These are phyloP conservation scores for Wiebesia pumilae DNA, from an alignment of 1,140 invertebrate genomes.

Conservation along the genomic window DNA sequence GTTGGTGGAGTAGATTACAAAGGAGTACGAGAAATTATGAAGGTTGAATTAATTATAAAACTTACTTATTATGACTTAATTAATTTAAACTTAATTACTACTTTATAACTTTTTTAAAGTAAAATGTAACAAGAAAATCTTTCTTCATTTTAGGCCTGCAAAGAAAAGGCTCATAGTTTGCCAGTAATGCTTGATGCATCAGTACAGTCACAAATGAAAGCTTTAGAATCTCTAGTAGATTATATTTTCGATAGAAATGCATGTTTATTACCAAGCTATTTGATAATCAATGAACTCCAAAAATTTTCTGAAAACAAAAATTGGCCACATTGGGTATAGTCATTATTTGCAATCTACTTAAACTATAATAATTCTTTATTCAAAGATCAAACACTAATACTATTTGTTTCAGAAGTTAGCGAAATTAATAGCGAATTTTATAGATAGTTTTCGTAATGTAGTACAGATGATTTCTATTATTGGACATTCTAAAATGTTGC, in stretches of 20 bases:
- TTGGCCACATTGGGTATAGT: conserved; percentile 92
- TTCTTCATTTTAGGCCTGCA: conserved; percentile 79
- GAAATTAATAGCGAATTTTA: conserved; percentile 88
- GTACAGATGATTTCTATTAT: conserved; percentile 97
- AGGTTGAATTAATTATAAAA: conserved; percentile 74
- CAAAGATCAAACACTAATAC: conserved; percentile 18
- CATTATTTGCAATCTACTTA: not conserved
- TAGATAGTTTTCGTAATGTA: conserved; percentile 92
- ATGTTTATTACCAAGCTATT: conserved; percentile 93
- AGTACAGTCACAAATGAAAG: conserved; percentile 83
- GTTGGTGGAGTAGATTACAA: conserved; percentile 96
- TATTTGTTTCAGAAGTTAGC: conserved; percentile 80
- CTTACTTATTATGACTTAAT: not conserved
- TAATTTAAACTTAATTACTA: not conserved
- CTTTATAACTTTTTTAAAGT: not conserved
- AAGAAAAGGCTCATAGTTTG: conserved; percentile 89
- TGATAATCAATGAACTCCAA: conserved; percentile 95
- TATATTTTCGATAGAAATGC: conserved; percentile 88
- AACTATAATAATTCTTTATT: not conserved
- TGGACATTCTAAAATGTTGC: conserved; percentile 91
- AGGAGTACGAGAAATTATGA: conserved; percentile 93
- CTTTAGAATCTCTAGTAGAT: conserved; percentile 45
- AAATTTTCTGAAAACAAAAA: conserved; percentile 89
- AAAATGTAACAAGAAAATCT: not conserved
- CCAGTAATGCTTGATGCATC: conserved; percentile 85